Evolutionary conservation across 2,113 vertebrate genomes (phyloP), one percentile per base, ranked within the genome.

Genomic region (Cyphomyrus discorhynchus): DNA sequence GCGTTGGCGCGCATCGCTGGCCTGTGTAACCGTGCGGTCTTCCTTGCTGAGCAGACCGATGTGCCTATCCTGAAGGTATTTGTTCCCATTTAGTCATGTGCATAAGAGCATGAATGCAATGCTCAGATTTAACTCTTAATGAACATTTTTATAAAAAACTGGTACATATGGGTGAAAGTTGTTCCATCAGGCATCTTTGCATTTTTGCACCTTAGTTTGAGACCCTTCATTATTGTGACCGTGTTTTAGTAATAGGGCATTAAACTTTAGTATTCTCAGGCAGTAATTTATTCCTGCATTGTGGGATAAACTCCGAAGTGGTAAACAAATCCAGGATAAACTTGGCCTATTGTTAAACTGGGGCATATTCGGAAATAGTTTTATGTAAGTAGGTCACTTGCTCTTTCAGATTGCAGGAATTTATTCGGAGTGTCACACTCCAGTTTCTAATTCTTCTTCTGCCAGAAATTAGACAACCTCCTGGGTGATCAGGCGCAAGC

Each of bases 1-100:
- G 94, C 95, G 27, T 92, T 96, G 91, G 93, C 96, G 35, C 94
- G 94, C 24, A 91, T 96, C 0, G 95, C 96, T 0, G 94, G 95
- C 0, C 95, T 96, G 80, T 96, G 96, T 88, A 96, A 96, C 53
- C 94, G 96, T 0, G 96, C 96, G 0, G 96, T 95, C 90, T 96
- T 96, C 93, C 95, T 95, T 88, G 95, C 94, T 0, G 96, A 95
- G 0, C 95, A 96, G 89, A 93, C 94, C 47, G 95, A 95, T 13
- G 91, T 96, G 39, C 95, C 96, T 0, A 94, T 96, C 88, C 94
- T 96, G 88, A 96, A 96, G 95, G 80, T 89, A 17, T 35, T n/a
- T 45, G 17, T 62, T 15, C 39, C 39, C 42, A 6, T 66, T 15
- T 88, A 42, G 31, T 80, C 74, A 42, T 80, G 17, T 80, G 35